Evolutionary conservation across 2,888 invertebrate genomes (phyloP).

Genomic region (Rhabditoides inermis): DNA sequence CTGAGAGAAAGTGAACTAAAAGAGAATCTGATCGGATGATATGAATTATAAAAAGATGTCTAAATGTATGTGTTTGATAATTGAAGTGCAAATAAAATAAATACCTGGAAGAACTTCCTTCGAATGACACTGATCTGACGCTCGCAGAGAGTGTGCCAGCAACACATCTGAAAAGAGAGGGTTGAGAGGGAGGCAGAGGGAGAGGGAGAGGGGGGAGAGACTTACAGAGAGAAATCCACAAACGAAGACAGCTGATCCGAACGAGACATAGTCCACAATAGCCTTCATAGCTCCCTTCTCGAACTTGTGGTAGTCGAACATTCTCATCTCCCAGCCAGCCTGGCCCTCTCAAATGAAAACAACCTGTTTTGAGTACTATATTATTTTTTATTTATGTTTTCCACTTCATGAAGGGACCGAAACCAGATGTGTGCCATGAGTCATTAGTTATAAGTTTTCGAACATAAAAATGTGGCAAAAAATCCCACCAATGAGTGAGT

Average conservation of each 20-base stretch:
- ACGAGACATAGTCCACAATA: constrained; percentile 19
- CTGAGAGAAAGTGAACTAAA: too few species aligned
- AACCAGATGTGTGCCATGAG: too few species aligned
- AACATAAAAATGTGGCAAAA: too few species aligned
- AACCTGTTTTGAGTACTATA: not conserved
- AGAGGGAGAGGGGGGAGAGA: not conserved
- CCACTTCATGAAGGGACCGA: too few species aligned
- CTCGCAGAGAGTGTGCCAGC: constrained; percentile 54
- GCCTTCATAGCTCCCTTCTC: constrained; percentile 16
- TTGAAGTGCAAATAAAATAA: too few species aligned
- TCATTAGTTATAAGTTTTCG: too few species aligned
- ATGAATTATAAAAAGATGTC: too few species aligned
- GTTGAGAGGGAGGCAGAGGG: not conserved
- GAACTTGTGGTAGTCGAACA: constrained; percentile 16
- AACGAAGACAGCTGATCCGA: constrained; percentile 18
- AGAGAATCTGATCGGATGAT: too few species aligned
- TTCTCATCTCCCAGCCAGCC: not conserved
- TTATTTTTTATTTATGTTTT: too few species aligned
- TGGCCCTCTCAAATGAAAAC: not conserved
- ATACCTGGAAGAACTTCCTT: constrained; percentile 7
- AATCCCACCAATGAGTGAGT: constrained; percentile 22
- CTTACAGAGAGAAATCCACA: constrained; percentile 27
- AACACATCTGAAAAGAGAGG: constrained; percentile 45
- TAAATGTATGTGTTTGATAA: too few species aligned
- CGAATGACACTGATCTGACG: constrained; percentile 56